These are phyloP conservation scores for Chunga burmeisteri DNA, from an alignment of 2,113 vertebrate genomes.

Conservation along the genomic window DNA sequence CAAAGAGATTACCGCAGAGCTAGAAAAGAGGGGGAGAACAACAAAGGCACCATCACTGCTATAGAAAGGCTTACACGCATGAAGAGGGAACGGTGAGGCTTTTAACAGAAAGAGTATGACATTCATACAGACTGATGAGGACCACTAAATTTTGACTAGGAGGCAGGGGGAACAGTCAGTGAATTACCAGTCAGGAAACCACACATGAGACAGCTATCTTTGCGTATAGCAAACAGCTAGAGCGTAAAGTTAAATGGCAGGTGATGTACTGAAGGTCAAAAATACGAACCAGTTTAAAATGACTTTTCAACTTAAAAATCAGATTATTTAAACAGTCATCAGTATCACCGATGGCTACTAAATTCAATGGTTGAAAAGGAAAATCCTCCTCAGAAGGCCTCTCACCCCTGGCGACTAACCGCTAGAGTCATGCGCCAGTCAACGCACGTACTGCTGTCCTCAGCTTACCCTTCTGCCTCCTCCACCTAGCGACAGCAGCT, in stretches of 20 bases:
- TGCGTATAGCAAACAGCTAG: background rate
- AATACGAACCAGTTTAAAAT: background rate
- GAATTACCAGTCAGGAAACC: background rate
- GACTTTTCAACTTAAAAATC: background rate
- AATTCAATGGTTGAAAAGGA: background rate
- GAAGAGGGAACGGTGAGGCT: rapidly evolving
- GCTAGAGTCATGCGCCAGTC: background rate
- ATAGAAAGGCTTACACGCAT: background rate
- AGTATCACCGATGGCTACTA: background rate
- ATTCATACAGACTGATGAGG: background rate
- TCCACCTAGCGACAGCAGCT: background rate
- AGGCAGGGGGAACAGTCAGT: background rate
- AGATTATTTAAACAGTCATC: background rate
- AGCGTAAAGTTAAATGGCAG: background rate
- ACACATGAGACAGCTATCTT: background rate
- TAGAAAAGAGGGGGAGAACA: background rate
- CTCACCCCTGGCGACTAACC: background rate
- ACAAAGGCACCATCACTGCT: background rate
- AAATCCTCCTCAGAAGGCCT: background rate
- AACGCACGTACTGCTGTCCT: background rate
- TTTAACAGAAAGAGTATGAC: background rate
- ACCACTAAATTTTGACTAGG: background rate
- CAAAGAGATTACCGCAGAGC: background rate
- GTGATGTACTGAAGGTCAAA: background rate
- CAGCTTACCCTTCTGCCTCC: background rate